Evolutionary conservation across 1,140 invertebrate genomes (phyloP).

Genomic region (Pseudoatta argentina): DNA sequence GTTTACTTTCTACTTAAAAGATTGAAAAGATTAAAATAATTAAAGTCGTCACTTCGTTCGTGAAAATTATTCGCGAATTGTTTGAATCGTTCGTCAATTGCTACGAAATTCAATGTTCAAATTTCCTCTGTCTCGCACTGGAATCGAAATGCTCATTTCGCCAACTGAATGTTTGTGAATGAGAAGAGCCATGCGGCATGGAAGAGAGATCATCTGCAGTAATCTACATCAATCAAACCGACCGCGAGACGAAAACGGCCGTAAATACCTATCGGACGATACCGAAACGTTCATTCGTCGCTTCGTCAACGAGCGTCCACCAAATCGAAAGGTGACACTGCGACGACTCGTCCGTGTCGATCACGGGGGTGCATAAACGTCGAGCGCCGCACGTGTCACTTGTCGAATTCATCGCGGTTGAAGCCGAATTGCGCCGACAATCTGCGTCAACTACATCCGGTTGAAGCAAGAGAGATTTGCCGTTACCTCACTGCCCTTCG

Average conservation of each 20-base stretch:
- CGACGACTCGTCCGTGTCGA: constrained; percentile 47
- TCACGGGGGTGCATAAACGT: constrained; percentile 43
- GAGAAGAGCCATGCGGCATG: constrained; percentile 1
- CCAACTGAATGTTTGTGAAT: not conserved
- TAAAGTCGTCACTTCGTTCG: not conserved
- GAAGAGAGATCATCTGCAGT: constrained; percentile 40
- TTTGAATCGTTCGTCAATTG: not conserved
- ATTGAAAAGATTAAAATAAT: not conserved
- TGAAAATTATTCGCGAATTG: not conserved
- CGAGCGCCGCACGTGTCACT: constrained; percentile 55
- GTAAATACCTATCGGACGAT: constrained; percentile 2
- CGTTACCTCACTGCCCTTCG: not conserved
- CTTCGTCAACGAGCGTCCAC: constrained; percentile 46
- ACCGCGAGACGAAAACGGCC: constrained; percentile 38
- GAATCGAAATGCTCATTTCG: constrained; percentile 17
- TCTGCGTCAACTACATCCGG: not conserved
- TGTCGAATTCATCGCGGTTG: constrained; percentile 14
- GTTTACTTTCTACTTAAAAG: not conserved
- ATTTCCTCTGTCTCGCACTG: constrained; percentile 3
- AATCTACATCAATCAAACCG: constrained; percentile 32
- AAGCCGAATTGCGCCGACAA: constrained; percentile 34
- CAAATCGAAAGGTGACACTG: constrained; percentile 49
- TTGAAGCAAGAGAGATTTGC: not conserved
- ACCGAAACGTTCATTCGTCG: constrained; percentile 26
- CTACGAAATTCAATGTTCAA: not conserved